Evolutionary conservation across 2,797 vertebrate genomes (phyloP).

Genomic region (Karalla daura): DNA sequence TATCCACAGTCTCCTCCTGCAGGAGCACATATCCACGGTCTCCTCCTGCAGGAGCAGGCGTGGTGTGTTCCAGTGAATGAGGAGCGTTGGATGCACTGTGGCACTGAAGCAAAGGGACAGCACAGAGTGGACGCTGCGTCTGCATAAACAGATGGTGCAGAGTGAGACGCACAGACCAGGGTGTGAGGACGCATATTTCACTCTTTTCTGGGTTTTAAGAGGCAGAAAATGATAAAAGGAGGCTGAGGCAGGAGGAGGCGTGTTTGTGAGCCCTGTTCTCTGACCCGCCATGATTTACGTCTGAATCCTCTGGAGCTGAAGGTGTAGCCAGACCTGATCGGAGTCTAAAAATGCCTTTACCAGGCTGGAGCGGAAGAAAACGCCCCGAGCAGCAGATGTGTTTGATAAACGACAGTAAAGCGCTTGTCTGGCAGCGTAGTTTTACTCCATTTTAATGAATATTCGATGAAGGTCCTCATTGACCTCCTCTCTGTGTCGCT

Average conservation of each 20-base stretch:
- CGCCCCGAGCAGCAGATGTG: conserved; percentile 28
- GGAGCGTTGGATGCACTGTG: not conserved
- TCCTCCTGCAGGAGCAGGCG: not conserved
- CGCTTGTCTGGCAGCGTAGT: conserved; percentile 5
- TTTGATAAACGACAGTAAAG: conserved; percentile 36
- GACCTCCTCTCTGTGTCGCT: not conserved
- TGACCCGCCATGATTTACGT: conserved; percentile 17
- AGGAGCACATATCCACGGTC: conserved; percentile 1
- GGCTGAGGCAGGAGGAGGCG: not conserved
- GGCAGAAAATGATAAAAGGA: conserved; percentile 2
- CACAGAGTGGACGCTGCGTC: not conserved
- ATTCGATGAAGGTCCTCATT: not conserved
- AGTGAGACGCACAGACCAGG: not conserved
- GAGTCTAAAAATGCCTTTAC: no score
- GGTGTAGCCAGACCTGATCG: conserved; percentile 12
- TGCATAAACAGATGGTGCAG: not conserved
- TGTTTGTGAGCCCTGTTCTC: not conserved
- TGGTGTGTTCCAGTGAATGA: not conserved
- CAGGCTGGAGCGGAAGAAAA: conserved; percentile 51
- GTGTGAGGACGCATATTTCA: not conserved
- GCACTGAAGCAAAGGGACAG: no score
- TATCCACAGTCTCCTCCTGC: conserved; percentile 7
- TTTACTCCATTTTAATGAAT: conserved; percentile 2
- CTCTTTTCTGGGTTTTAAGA: not conserved
- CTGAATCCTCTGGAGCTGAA: conserved; percentile 9